Base-by-base conservation (phyloP, 2,888 invertebrate species). In the Celastrina argiolus region DNA sequence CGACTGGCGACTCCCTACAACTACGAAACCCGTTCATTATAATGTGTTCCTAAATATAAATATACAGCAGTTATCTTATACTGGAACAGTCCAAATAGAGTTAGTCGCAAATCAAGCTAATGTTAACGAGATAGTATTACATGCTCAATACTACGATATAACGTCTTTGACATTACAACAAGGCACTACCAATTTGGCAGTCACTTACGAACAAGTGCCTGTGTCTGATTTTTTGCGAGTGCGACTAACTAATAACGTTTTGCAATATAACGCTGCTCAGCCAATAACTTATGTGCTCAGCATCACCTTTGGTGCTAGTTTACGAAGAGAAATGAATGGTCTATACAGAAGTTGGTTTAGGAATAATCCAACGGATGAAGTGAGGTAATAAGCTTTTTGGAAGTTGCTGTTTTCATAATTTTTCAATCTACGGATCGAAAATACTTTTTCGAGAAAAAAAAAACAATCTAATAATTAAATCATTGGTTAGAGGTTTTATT, bases 11-110 rank as follows among this genome's bases (percentile, higher is more conserved):
- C 80, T 93, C 2, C 92, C 93, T 0, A 84, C 74, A 0, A 85
- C 87, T 0, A 88, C 94, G 0, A 72, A 67, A 16, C 95, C 94
- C 0, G 71, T 65, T 0, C 81, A 82, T 31, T 95, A 94, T 73
- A 77, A 85, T 0, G 75, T 94, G 0, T 70, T 82, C 0, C 83
- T 94, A 75, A 74, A 72, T 0, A 87, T 93, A 0, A 81, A 91
- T 66, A 81, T 92, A 0, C 63, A 70, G 0, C 56, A 45, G 2
- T 70, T 78, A 14, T 10, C 66, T 0, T 91, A 92, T 66, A 56
- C 69, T 1, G 93, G 93, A 1, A 56, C 45, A 0, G 87, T 88
- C 0, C 67, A 67, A 0, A 93, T 93, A 4, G 8, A 74, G 0
- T 63, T 90, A 0, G 69, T 64, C 1, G 81, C 88, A 8, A 86